Evolutionary conservation across 37 sponge, comb jelly and placozoan genomes (phyloP).

Genomic region (Theonella swinhoei): DNA sequence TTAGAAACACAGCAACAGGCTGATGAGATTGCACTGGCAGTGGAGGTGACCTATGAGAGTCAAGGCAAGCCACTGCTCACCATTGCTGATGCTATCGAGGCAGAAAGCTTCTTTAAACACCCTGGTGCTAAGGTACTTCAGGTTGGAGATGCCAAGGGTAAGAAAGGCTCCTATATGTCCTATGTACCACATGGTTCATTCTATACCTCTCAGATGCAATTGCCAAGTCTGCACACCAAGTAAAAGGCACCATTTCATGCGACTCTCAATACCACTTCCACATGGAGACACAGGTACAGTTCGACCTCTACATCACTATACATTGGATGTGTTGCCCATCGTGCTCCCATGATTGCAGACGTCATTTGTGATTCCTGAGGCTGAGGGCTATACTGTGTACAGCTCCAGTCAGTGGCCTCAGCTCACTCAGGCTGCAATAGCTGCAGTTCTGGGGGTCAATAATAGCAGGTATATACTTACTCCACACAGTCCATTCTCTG

Average conservation of each 20-base stretch:
- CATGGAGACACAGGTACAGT: slow-evolving; percentile 70
- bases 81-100: slow-evolving; percentile 61
- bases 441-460: slow-evolving; percentile 51
- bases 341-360: slow-evolving; percentile 7
- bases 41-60: slow-evolving; percentile 54
- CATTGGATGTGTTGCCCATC: not conserved
- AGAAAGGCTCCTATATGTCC: not conserved
- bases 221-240: slow-evolving; percentile 27
- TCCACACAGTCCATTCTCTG: not conserved
- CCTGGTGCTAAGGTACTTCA: slow-evolving; percentile 4
- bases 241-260: slow-evolving; percentile 69
- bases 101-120: slow-evolving; percentile 34
- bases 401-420: slow-evolving; percentile 66
- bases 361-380: slow-evolving; percentile 55
- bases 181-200: not conserved
- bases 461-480: not conserved
- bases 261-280: slow-evolving; percentile 74
- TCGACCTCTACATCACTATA: not conserved
- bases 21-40: slow-evolving; percentile 49
- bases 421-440: slow-evolving; percentile 55
- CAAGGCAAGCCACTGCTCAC: slow-evolving; percentile 64
- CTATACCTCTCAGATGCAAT: slow-evolving; percentile 57
- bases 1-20: slow-evolving; percentile 78
- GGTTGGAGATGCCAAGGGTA: slow-evolving; percentile 71
- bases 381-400: slow-evolving; percentile 63